These are phyloP conservation scores for Biston betularia DNA, from an alignment of 2,888 invertebrate species.

Conservation along the genomic window DNA sequence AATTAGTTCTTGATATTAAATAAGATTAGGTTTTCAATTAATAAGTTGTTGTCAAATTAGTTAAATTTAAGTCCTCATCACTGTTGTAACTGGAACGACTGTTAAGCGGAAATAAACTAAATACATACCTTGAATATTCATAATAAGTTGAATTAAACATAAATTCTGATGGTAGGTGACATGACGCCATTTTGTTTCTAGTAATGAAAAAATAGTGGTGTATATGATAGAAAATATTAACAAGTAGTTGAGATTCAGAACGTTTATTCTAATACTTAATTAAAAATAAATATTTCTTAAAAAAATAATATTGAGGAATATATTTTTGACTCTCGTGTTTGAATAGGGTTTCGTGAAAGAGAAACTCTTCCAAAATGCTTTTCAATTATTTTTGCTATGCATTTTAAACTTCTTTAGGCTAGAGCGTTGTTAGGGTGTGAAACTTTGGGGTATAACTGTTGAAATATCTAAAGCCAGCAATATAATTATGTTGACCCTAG, in stretches of 20 bases:
- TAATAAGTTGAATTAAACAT: too few relatives aligned
- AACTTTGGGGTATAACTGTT: slow-evolving; percentile 5
- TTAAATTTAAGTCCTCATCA: too few relatives aligned
- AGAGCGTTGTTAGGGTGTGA: slow-evolving; percentile 53
- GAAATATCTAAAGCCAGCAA: slow-evolving; percentile 1
- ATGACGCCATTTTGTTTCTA: too few relatives aligned
- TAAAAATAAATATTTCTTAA: slow-evolving; percentile 26
- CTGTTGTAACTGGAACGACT: too few relatives aligned
- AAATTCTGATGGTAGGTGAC: too few relatives aligned
- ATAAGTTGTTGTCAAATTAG: too few relatives aligned
- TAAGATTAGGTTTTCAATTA: too few relatives aligned
- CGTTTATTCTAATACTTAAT: slow-evolving; percentile 11
- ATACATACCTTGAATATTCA: too few relatives aligned
- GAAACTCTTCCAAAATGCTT: slow-evolving; percentile 47
- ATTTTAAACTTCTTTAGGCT: slow-evolving; percentile 61
- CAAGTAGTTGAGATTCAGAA: slow-evolving; percentile 33
- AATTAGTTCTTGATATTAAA: too few relatives aligned
- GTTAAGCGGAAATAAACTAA: too few relatives aligned
- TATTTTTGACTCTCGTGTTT: slow-evolving; percentile 77
- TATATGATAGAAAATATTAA: too few relatives aligned
- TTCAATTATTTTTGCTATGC: slow-evolving; percentile 75
- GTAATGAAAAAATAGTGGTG: too few relatives aligned
- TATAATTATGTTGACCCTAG: not conserved
- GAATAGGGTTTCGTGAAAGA: slow-evolving; percentile 42
- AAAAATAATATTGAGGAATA: slow-evolving; percentile 53